A percentile compares a stretch with the other conserved stretches of the same genome.
These are phyloP conservation scores for Fissipunctia ypsillon DNA, from an alignment of 2,888 invertebrate species.

Conservation along the genomic window DNA sequence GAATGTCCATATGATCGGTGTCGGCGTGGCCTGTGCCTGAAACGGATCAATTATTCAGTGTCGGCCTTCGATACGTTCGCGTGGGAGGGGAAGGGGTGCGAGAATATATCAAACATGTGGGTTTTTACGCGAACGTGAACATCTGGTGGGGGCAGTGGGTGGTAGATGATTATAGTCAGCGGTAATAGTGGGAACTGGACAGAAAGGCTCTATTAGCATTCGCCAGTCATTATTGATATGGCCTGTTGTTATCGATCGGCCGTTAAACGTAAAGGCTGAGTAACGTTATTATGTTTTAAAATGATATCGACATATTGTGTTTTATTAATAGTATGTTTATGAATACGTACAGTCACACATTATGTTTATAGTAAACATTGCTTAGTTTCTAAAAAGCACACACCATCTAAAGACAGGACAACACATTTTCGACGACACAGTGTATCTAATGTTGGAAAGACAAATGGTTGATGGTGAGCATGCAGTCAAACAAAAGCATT, in stretches of 20 bases:
- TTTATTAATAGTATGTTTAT: conserved; percentile 28
- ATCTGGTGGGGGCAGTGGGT: conserved; percentile 69
- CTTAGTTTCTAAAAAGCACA: conserved; percentile 42
- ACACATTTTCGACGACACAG: conserved; percentile 55
- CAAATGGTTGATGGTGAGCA: conserved; percentile 81
- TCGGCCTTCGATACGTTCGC: conserved; percentile 79
- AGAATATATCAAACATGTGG: conserved; percentile 70
- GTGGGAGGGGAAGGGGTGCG: conserved; percentile 67
- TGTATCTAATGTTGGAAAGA: conserved; percentile 88
- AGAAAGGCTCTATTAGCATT: conserved; percentile 72
- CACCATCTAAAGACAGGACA: conserved; percentile 36
- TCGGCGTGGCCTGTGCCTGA: conserved; percentile 82
- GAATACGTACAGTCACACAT: neutral
- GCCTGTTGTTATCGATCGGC: conserved; percentile 74
- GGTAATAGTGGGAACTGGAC: conserved; percentile 71
- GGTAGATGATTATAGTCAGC: conserved; percentile 69
- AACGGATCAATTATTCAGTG: conserved; percentile 88
- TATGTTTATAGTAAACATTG: conserved; percentile 14
- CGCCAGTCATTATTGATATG: conserved; percentile 76
- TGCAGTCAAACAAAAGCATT: conserved; percentile 73
- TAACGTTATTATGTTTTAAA: conserved; percentile 38
- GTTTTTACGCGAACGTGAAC: conserved; percentile 75
- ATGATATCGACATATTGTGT: conserved; percentile 23
- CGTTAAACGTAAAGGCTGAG: conserved; percentile 45
- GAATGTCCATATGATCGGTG: conserved; percentile 92